Evolutionary conservation across 2,888 invertebrate genomes (phyloP), one percentile per base, ranked within the genome.

Genomic region (Campoplex nolae): DNA sequence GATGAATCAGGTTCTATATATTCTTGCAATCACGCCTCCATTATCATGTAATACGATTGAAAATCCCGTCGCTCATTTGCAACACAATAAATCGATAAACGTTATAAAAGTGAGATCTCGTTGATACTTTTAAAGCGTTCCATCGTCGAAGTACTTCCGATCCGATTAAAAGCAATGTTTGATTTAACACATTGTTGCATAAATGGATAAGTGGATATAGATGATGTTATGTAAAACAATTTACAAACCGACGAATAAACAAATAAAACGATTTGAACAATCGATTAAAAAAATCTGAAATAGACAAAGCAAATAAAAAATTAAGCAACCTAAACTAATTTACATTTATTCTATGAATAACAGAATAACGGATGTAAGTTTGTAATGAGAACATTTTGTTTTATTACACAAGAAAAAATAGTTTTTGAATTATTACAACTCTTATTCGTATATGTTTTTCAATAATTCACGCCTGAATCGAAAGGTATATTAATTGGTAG

Each of bases 11-110:
- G 45, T 42, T 45, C 77, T 76, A 74, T 84, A 74, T 81, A 78
- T 74, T 74, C 58, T 81, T 84, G 81, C 84, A 84, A 86, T 84
- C 84, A 84, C 77, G 81, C 70, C 68, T 70, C 79, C 77, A 81
- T 86, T 86, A 84, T 84, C 74, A 62, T 74, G 80, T 74, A 84
- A 86, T 78, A 23, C 68, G 32, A 86, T 80, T 51, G 74, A 77
- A 86, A 81, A 77, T 65, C 28, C 45, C 13, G 16, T 80, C 56
- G 45, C 78, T 38, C 58, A 62, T 70, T 82, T 48, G 67, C 56
- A 58, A 86, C 58, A 84, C 32, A 74, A 42, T 81, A 84, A 84
- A 73, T 84, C 84, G 58, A 84, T 84, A 76, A 62, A 13, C 32
- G n/a, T 70, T 62, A 45, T 62, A 11, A 32, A 62, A 62, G 16